phyloP scores from a whole-genome alignment of 2,113 vertebrate species.

The Cryptomyrus ogoouensis region DNA sequence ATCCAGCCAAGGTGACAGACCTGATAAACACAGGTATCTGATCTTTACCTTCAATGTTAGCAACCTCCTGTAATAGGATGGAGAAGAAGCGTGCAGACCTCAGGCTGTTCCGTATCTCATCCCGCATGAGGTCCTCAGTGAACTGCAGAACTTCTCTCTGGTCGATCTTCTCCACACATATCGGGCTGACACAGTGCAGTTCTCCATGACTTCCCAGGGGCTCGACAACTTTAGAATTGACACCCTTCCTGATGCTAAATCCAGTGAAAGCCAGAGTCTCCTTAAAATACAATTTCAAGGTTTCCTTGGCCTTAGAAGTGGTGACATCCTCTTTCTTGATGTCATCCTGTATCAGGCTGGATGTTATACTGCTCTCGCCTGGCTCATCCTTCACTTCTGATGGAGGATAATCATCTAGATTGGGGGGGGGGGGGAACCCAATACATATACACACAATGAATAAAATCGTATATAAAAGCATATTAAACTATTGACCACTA shows the following conservation, averaged over 20 bases:
- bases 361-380: constrained; percentile 31
- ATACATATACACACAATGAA: neutral
- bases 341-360: constrained; percentile 34
- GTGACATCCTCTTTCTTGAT: constrained; percentile 45
- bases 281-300: constrained; percentile 67
- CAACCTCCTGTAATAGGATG: constrained; percentile 78
- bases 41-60: constrained; percentile 78
- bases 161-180: constrained; percentile 67
- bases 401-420: constrained; percentile 19
- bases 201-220: constrained; percentile 68
- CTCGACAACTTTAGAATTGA: constrained; percentile 67
- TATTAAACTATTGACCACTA: neutral
- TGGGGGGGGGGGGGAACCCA: neutral
- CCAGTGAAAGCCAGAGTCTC: constrained; percentile 75
- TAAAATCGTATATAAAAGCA: neutral
- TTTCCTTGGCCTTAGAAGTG: constrained; percentile 59
- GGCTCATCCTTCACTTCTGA: constrained; percentile 25
- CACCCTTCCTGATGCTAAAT: constrained; percentile 73
- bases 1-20: constrained; percentile 80
- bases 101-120: constrained; percentile 81
- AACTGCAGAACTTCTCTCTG: constrained; percentile 86
- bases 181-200: constrained; percentile 53
- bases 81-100: constrained; percentile 82
- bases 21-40: constrained; percentile 81
- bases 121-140: constrained; percentile 77